Conservation (phyloP, 2,888 invertebrate genomes). For the Idaea straminata region DNA sequence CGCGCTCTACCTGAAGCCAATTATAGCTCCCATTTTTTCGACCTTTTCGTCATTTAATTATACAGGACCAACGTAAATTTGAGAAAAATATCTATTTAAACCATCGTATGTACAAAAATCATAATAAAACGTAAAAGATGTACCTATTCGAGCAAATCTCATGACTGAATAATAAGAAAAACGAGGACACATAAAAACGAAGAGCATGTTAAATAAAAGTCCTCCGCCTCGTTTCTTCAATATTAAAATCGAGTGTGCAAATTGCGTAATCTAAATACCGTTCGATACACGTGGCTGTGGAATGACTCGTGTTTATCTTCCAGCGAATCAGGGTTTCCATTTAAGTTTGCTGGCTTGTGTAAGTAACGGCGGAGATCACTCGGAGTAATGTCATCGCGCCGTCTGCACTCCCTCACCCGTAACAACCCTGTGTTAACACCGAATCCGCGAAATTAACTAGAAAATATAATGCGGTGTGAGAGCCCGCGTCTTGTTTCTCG, state of each 20-base stretch:
- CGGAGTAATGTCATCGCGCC: constrained; percentile 38
- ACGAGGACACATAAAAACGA: constrained; percentile 15
- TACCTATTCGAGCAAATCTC: background rate
- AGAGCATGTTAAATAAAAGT: constrained; percentile 5
- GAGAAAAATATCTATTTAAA: constrained; percentile 7
- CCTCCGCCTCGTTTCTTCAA: constrained; percentile 13
- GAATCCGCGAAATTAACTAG: constrained; percentile 68
- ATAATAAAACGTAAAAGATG: background rate
- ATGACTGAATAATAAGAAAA: constrained; percentile 17
- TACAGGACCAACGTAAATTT: constrained; percentile 6
- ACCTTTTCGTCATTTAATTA: background rate
- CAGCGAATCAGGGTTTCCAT: constrained; percentile 51
- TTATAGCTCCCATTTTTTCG: background rate
- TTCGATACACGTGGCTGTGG: constrained; percentile 30
- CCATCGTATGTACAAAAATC: constrained; percentile 3
- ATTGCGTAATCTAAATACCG: constrained; percentile 33
- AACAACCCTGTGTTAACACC: constrained; percentile 49
- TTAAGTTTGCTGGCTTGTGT: constrained; percentile 56
- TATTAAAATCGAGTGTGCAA: constrained; percentile 25
- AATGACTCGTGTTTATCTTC: constrained; percentile 45
- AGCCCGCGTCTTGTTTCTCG: constrained; percentile 53
- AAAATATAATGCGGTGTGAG: constrained; percentile 67
- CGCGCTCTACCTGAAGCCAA: background rate
- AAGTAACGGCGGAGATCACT: constrained; percentile 46
- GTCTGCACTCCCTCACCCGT: constrained; percentile 29